Base-by-base conservation (phyloP, 2,113 vertebrate genomes). In the Acrocephalus kingi region DNA sequence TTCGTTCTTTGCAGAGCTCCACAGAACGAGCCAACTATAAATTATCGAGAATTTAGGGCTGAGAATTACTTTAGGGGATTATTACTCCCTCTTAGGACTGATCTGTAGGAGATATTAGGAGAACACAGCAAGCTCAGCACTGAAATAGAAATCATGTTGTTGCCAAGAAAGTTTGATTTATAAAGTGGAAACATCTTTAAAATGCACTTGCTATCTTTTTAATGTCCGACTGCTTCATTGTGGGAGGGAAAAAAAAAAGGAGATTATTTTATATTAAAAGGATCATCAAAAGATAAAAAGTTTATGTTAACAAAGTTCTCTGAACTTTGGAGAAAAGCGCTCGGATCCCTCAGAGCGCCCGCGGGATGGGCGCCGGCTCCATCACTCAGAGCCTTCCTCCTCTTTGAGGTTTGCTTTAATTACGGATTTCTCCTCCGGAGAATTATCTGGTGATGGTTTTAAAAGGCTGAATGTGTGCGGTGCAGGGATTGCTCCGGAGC, bases 151-250 rank as follows among this genome's bases (percentile, higher is more conserved):
- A 93, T 78, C 43, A 25, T 62, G 95, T 90, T 94, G 93, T 97
- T 98, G 98, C 97, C 98, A 98, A 97, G 95, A 91, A 95, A 74
- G 16, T 73, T 84, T 98, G 98, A 98, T 98, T 98, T 98, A 98
- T 98, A 98, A 98, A 97, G 98, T 98, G 98, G 98, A 98, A 98
- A 98, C 98, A 98, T 98, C 97, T 98, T 98, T 97, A 98, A 98
- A 98, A 98, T 98, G 98, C 73, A 7, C 94, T 97, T 85, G 80
- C 91, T 97, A 97, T 97, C 97, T 97, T 93, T 95, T 94, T 94
- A 94, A 95, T 92, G 96, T 97, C 88, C 87, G 84, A 49, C 89
- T 81, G 95, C 92, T 97, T 97, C 93, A 13, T 94, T 98, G 97
- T 96, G 97, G 97, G 97, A 97, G 97, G 96, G 92, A 4, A 0